phyloP scores from a whole-genome alignment of 2,797 vertebrate species.

The Neomorphus geoffroyi region DNA sequence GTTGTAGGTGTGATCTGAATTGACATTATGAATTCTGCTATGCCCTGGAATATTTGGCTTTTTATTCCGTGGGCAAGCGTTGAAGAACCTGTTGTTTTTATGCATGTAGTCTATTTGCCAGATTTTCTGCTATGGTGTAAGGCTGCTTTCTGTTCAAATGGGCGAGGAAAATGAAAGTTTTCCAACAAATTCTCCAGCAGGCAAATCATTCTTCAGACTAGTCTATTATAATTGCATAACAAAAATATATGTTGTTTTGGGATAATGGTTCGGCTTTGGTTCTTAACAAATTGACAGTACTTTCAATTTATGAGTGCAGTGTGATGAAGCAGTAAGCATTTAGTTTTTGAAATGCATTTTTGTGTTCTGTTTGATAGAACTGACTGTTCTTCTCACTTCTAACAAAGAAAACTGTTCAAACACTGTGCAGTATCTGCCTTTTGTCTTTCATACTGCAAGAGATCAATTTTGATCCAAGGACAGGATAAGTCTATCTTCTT shows the following conservation, averaged over 20 bases:
- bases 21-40: fast-evolving
- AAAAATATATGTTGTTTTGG: background rate
- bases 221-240: background rate
- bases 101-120: background rate
- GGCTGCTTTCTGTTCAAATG: background rate
- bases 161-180: background rate
- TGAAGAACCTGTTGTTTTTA: background rate
- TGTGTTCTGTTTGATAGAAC: background rate
- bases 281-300: background rate
- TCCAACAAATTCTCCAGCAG: background rate
- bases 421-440: background rate
- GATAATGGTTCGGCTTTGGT: background rate
- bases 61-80: background rate
- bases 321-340: background rate
- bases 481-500: background rate
- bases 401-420: background rate
- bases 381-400: background rate
- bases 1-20: background rate
- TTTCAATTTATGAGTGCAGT: background rate
- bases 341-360: background rate
- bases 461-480: background rate
- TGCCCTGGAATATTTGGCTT: background rate
- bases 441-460: background rate
- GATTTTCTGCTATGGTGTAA: background rate
- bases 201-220: background rate